phyloP scores from a whole-genome alignment of 2,113 vertebrate genomes.

The Sciurus niger region DNA sequence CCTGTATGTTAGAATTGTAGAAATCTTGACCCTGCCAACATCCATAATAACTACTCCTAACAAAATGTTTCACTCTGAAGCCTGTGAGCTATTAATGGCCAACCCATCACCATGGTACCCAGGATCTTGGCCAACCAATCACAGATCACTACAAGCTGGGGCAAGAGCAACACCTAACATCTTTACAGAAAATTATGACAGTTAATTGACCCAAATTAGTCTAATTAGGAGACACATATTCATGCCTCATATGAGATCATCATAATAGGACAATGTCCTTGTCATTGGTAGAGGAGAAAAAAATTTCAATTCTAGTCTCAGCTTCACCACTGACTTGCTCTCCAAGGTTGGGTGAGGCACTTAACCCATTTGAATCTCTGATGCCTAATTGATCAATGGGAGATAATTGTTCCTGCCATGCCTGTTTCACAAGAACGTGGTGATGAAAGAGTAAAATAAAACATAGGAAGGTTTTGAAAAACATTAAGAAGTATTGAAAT shows the following conservation, averaged over 20 bases:
- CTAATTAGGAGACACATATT: conserved; percentile 57
- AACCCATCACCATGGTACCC: background rate
- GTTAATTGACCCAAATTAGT: conserved; percentile 62
- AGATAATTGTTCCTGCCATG: background rate
- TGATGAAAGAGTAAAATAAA: background rate
- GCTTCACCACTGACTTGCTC: conserved; percentile 27
- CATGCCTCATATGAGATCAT: conserved; percentile 1
- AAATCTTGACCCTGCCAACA: conserved; percentile 56
- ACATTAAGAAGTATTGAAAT: background rate
- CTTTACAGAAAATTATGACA: conserved; percentile 38
- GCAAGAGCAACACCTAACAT: conserved; percentile 21
- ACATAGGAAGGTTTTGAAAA: conserved; percentile 32
- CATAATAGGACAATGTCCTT: conserved; percentile 62
- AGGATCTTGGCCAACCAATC: background rate
- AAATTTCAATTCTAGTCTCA: conserved; percentile 49
- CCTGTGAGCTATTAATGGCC: background rate
- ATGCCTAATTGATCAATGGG: background rate
- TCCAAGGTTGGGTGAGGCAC: background rate
- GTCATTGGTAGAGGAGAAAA: conserved; percentile 13
- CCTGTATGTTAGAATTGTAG: conserved; percentile 44
- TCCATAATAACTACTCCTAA: background rate
- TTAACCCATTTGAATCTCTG: background rate
- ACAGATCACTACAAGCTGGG: conserved; percentile 6
- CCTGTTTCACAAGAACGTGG: background rate
- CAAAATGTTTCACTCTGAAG: conserved; percentile 12